These are phyloP conservation scores for Porites rus DNA, from an alignment of 92 coral and sea anemone genomes.

Conservation along the genomic window DNA sequence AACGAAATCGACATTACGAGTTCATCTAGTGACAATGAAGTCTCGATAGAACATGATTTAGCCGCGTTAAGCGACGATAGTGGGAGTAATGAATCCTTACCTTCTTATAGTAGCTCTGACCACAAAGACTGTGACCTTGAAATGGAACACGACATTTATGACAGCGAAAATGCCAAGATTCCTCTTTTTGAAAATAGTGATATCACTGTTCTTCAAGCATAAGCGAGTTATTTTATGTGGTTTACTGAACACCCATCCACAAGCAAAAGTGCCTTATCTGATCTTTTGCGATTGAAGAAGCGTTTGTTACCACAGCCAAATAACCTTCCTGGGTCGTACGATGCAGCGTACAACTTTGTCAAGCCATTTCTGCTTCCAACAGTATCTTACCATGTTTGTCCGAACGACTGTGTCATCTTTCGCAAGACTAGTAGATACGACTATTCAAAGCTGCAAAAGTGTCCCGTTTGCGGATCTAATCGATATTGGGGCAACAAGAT, in stretches of 20 bases:
- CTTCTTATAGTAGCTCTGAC: no score
- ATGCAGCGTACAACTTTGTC: constrained; percentile 34
- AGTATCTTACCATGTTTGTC: constrained; percentile 36
- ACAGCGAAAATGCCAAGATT: no score
- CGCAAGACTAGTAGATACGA: constrained; percentile 46
- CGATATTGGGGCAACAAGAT: background rate
- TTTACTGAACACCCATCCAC: constrained; percentile 51
- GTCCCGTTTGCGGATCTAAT: constrained; percentile 42
- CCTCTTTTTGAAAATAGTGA: constrained; percentile 2
- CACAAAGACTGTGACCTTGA: no score
- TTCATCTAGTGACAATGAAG: no score
- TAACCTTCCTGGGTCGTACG: constrained; percentile 45
- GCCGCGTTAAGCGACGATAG: no score
- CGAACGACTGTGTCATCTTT: constrained; percentile 49
- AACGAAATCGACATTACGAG: no score
- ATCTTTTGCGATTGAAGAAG: constrained; percentile 26
- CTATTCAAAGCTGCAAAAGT: constrained; percentile 36
- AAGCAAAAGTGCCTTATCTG: constrained; percentile 48
- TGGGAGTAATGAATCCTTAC: no score
- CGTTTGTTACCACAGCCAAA: constrained; percentile 9
- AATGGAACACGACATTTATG: no score
- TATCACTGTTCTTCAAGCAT: constrained; percentile 28
- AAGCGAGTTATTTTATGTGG: constrained; percentile 42
- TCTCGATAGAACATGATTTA: no score
- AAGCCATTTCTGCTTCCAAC: constrained; percentile 45